Base-by-base conservation (phyloP, 2,113 vertebrate species). In the Corynorhinus townsendii region DNA sequence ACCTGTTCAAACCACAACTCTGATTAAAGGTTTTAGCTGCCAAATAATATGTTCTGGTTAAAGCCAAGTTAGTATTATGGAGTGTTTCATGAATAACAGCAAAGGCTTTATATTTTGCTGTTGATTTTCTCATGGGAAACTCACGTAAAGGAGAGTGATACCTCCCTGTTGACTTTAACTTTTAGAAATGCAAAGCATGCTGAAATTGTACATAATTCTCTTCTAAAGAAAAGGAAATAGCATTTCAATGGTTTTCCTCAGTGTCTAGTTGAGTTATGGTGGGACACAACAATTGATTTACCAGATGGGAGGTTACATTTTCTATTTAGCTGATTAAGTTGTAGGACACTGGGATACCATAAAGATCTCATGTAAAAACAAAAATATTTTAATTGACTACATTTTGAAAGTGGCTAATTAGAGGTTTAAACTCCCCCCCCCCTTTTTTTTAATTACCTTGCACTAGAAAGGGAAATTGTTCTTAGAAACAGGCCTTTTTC, bases 181-280 rank as follows among this genome's bases (percentile, higher is more conserved):
- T 98, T 98, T 98, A 98, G 98, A 98, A 99, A 98, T 98, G 98
- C 98, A 99, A 98, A 98, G 98, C 98, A 98, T 97, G 98, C 98
- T 98, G 97, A 98, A 99, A 98, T 98, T 98, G 98, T 98, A 99
- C 99, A 99, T 99, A 99, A 99, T 99, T 99, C 97, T 97, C 98
- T 99, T 98, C 98, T 99, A 99, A 99, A 99, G 98, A 98, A 99
- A 99, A 99, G 98, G 98, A 99, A 99, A 99, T 99, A 98, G 98
- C 98, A 98, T 99, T 99, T 99, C 98, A 99, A 98, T 99, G 98
- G 98, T 99, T 99, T 99, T 98, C 98, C 98, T 99, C 98, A 96
- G 98, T 98, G 99, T 99, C 99, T 98, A 97, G 85, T 98, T 99
- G 99, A 99, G 99, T 99, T 99, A 99, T 98, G 96, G 96, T 98